These are phyloP conservation scores for Seriola quinqueradiata DNA, from an alignment of 2,113 vertebrate genomes.

Conservation along the genomic window DNA sequence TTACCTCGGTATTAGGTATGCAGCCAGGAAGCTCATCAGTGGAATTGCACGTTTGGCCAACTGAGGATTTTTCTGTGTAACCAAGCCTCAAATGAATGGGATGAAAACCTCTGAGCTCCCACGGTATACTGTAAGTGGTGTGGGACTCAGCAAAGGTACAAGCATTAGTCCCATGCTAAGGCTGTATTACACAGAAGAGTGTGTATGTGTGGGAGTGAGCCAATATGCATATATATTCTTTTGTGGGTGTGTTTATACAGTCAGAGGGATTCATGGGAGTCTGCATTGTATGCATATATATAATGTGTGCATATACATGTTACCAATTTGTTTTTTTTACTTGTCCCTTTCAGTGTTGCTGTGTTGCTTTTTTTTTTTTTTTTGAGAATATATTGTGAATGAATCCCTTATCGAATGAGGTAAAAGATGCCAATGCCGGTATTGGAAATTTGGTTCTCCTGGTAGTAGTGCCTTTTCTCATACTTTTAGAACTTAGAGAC, in stretches of 20 bases:
- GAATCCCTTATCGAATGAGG: background rate
- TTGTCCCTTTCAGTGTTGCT: background rate
- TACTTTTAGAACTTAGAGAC: background rate
- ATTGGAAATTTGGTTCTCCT: background rate
- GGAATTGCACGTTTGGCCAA: slow-evolving; percentile 76
- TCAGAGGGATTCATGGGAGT: background rate
- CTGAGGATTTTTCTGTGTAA: slow-evolving; percentile 71
- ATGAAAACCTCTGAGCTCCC: slow-evolving; percentile 60
- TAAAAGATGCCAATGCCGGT: accelerated
- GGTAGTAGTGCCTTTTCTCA: background rate
- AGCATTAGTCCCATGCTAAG: slow-evolving; percentile 42
- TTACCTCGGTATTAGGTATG: slow-evolving; percentile 51
- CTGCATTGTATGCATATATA: background rate
- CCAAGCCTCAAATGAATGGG: slow-evolving; percentile 73
- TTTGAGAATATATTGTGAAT: background rate
- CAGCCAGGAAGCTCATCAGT: slow-evolving; percentile 77
- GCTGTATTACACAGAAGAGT: slow-evolving; percentile 23
- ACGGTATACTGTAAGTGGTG: slow-evolving; percentile 55
- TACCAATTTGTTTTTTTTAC: background rate
- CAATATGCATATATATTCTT: slow-evolving; percentile 2
- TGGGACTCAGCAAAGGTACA: slow-evolving; percentile 35
- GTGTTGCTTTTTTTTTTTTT: background rate
- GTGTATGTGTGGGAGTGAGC: slow-evolving; percentile 34
- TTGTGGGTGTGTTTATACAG: slow-evolving; percentile 17
- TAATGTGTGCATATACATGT: slow-evolving; percentile 8